Conservation (phyloP, 2,888 invertebrate genomes). For the Magallana nippona region DNA sequence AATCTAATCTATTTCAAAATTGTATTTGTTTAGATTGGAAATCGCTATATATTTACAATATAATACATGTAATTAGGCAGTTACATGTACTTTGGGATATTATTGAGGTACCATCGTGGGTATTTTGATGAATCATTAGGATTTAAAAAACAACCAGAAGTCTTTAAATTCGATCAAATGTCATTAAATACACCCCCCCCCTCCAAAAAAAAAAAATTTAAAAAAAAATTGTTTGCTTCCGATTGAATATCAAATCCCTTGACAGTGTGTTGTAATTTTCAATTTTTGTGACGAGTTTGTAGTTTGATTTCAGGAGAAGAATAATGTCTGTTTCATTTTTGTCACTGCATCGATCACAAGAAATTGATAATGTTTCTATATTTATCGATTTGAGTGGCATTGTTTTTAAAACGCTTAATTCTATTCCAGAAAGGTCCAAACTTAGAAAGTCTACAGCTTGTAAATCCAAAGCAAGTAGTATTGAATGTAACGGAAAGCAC, state of each 20-base stretch:
- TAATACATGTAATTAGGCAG: too few species aligned
- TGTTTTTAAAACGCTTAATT: slow-evolving; percentile 82
- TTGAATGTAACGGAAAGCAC: slow-evolving; percentile 90
- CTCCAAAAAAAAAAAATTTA: too few species aligned
- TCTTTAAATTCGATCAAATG: too few species aligned
- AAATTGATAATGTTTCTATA: slow-evolving; percentile 76
- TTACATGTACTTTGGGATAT: too few species aligned
- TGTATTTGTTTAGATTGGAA: too few species aligned
- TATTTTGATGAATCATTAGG: too few species aligned
- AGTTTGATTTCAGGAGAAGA: slow-evolving; percentile 29
- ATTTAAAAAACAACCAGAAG: too few species aligned
- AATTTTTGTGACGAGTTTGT: slow-evolving; percentile 36
- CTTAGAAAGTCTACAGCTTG: slow-evolving; percentile 86
- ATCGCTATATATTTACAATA: too few species aligned
- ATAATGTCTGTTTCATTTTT: slow-evolving; percentile 34
- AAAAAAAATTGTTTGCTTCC: not conserved
- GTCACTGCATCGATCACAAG: slow-evolving; percentile 43
- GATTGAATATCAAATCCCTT: slow-evolving; percentile 3
- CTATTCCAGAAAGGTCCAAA: slow-evolving; percentile 83
- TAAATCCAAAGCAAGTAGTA: slow-evolving; percentile 88
- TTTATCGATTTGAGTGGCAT: slow-evolving; percentile 82
- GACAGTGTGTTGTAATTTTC: not conserved
- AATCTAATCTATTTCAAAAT: too few species aligned
- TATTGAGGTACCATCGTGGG: too few species aligned
- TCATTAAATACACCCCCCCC: too few species aligned